Evolutionary conservation across 2,797 vertebrate genomes (phyloP).

Genomic region (Neomorphus geoffroyi): DNA sequence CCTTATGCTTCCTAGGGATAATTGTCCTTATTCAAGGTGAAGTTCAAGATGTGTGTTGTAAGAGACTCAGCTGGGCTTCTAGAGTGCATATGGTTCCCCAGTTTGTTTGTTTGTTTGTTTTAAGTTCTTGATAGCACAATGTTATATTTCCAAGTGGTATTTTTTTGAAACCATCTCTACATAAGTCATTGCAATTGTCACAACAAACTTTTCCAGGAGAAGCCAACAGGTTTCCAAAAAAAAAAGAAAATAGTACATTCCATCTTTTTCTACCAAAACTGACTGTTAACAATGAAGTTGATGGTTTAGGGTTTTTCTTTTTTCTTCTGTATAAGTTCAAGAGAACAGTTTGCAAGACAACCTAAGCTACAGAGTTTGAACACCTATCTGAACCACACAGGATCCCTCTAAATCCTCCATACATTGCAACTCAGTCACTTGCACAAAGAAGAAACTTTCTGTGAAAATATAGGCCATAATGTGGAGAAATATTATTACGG

Average conservation of each 20-base stretch:
- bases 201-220: not conserved
- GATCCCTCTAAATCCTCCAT: not conserved
- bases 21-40: slow-evolving; percentile 33
- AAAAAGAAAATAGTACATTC: not conserved
- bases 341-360: not conserved
- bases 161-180: not conserved
- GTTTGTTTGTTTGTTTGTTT: not conserved
- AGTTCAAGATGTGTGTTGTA: not conserved
- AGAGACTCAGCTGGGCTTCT: not conserved
- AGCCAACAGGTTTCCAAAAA: not conserved
- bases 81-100: not conserved
- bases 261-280: not conserved
- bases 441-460: not conserved
- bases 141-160: not conserved
- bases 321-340: not conserved
- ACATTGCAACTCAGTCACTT: not conserved
- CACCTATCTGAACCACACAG: not conserved
- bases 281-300: not conserved
- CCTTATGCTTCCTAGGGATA: slow-evolving; percentile 30
- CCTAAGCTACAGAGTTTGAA: not conserved
- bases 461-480: not conserved
- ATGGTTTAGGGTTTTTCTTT: not conserved
- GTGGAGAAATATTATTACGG: not conserved
- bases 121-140: not conserved
- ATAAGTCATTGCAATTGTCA: not conserved